A percentile compares a stretch with the other conserved stretches of the same genome.
Evolutionary conservation across 1,140 invertebrate genomes (phyloP).

Genomic region (Nasonia giraulti): DNA sequence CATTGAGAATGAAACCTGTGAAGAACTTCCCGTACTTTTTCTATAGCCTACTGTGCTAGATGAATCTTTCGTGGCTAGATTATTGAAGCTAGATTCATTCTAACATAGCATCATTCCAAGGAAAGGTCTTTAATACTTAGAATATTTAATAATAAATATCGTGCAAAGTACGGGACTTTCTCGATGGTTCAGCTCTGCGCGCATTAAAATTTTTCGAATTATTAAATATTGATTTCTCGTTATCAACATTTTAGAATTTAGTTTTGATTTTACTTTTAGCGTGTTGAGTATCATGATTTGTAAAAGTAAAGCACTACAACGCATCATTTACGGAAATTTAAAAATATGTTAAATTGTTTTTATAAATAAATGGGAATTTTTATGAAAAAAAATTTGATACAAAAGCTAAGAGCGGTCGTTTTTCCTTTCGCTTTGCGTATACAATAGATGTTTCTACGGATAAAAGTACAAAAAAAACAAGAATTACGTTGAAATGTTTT

Average conservation of each 20-base stretch:
- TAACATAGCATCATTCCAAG: not conserved
- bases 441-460: slow-evolving; percentile 27
- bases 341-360: slow-evolving; percentile 24
- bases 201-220: slow-evolving; percentile 26
- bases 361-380: slow-evolving; percentile 31
- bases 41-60: not conserved
- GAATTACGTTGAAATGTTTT: slow-evolving; percentile 42
- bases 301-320: slow-evolving; percentile 13
- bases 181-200: not conserved
- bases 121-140: not conserved
- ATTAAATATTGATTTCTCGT: slow-evolving; percentile 32
- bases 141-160: not conserved
- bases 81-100: not conserved
- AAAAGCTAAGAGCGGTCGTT: slow-evolving; percentile 22
- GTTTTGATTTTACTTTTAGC: slow-evolving; percentile 11
- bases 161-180: slow-evolving; percentile 4
- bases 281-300: slow-evolving; percentile 16
- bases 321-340: slow-evolving; percentile 15
- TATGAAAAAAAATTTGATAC: slow-evolving; percentile 32
- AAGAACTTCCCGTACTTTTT: not conserved
- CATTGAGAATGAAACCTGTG: not conserved
- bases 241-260: slow-evolving; percentile 36
- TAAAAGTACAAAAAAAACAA: slow-evolving; percentile 39
- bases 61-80: not conserved
- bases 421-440: slow-evolving; percentile 23